Evolutionary conservation across 2,113 vertebrate genomes (phyloP).

Genomic region (Siphamia tubifer): DNA sequence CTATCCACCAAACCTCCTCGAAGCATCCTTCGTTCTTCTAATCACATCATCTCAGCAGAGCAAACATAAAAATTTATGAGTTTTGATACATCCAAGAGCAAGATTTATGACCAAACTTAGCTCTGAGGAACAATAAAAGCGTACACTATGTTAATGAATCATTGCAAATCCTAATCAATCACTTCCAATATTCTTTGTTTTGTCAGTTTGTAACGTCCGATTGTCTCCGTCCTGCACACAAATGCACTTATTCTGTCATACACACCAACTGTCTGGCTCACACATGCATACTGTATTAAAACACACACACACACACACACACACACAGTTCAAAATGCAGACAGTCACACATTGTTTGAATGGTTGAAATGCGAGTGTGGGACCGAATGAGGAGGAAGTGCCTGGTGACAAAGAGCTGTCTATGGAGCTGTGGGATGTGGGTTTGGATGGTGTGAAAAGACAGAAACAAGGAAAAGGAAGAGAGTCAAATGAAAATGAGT

Average conservation of each 20-base stretch:
- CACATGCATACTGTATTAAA: not conserved
- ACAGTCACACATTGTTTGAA: slow-evolving; percentile 7
- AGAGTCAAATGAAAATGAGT: slow-evolving; percentile 48
- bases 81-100: not conserved
- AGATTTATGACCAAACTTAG: not conserved
- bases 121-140: not conserved
- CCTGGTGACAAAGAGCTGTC: slow-evolving; percentile 27
- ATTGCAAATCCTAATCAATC: too few relatives aligned
- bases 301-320: not conserved
- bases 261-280: not conserved
- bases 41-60: too few relatives aligned
- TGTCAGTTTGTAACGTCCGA: too few relatives aligned
- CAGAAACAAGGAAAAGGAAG: slow-evolving; percentile 18
- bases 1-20: not conserved
- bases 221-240: too few relatives aligned
- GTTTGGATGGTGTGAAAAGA: slow-evolving; percentile 46
- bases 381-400: not conserved
- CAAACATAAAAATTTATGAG: not conserved
- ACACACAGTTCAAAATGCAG: not conserved
- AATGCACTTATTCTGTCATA: too few relatives aligned
- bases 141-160: not conserved
- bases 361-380: not conserved
- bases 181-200: too few relatives aligned
- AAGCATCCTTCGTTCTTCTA: not conserved
- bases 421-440: slow-evolving; percentile 26